Evolutionary conservation across 1,140 invertebrate genomes (phyloP).

Genomic region (Triops cancriformis): DNA sequence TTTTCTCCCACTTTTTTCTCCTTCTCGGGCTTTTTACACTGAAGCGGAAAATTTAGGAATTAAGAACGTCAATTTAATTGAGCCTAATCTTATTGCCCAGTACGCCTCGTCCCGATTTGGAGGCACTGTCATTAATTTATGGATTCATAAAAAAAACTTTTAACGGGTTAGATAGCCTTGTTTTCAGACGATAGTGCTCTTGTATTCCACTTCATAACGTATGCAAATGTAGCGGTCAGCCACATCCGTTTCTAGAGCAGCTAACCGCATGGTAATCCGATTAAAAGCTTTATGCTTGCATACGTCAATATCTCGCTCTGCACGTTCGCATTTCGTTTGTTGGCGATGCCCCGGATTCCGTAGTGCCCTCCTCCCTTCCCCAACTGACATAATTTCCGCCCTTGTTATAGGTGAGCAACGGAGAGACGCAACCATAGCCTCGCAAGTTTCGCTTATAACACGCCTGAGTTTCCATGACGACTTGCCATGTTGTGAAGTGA

Average conservation of each 20-base stretch:
- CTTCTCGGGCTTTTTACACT: background rate
- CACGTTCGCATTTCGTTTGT: background rate
- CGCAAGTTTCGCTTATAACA: background rate
- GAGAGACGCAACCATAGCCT: background rate
- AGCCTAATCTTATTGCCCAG: background rate
- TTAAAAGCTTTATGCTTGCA: constrained; percentile 6
- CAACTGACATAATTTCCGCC: background rate
- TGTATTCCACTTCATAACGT: constrained; percentile 1
- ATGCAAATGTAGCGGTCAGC: constrained; percentile 1
- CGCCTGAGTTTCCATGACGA: background rate
- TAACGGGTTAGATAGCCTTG: background rate
- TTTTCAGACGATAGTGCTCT: background rate
- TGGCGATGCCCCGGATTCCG: background rate
- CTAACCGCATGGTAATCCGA: background rate
- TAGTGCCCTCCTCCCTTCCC: constrained; percentile 1
- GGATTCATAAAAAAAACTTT: background rate
- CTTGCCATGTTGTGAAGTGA: background rate
- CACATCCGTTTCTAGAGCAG: background rate
- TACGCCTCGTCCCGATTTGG: background rate
- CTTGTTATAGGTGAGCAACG: background rate
- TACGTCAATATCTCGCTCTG: background rate
- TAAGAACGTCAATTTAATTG: background rate
- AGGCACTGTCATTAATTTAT: background rate
- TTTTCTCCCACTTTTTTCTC: background rate
- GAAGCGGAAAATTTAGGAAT: background rate